Evolutionary conservation across 2,113 vertebrate genomes (phyloP), one percentile per base, ranked within the genome.

Genomic region (Aplodontia rufa): DNA sequence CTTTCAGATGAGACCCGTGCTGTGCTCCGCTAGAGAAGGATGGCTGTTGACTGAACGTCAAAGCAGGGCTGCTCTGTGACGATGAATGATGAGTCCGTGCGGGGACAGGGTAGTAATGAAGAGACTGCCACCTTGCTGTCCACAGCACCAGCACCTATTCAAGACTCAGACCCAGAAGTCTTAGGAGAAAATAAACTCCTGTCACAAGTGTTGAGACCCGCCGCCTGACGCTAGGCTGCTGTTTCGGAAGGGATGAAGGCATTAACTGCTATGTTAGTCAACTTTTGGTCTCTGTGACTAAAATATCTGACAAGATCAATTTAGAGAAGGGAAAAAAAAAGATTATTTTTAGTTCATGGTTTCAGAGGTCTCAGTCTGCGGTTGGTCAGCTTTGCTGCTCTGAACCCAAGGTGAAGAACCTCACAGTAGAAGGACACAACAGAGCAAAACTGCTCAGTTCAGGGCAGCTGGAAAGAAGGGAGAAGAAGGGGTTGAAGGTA

Each of bases 191-290:
- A 79, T 11, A 35, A 79, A 53, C 35, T 69, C 68, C 35, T 8
- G 0, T 30, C 78, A 22, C 26, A 0, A 30, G 6, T 7, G 75
- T 22, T n/a, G 35, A 68, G 45, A 26, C 26, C 55, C 47, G 37
- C 51, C 14, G 26, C 16, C 47, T 9, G 24, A 28, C 0, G 0
- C 72, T 2, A 37, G 10, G 2, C 62, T 45, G 35, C 71, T n/a
- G 0, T 35, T 66, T 62, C 13, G 62, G 42, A 35, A 49, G 45
- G 28, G 16, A 12, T 1, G 22, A 32, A 79, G 55, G 13, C 17
- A 9, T 40, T 84, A 7, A 16, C 60, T 51, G 37, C 45, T 10
- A 60, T 28, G 24, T 9, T 60, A 60, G 53, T 55, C 53, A 51
- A 26, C 24, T 60, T 60, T 10, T 26, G 24, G 24, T 60, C 58